Evolutionary conservation across 2,888 invertebrate species (phyloP).

Genomic region (Eristalinus sepulchralis): DNA sequence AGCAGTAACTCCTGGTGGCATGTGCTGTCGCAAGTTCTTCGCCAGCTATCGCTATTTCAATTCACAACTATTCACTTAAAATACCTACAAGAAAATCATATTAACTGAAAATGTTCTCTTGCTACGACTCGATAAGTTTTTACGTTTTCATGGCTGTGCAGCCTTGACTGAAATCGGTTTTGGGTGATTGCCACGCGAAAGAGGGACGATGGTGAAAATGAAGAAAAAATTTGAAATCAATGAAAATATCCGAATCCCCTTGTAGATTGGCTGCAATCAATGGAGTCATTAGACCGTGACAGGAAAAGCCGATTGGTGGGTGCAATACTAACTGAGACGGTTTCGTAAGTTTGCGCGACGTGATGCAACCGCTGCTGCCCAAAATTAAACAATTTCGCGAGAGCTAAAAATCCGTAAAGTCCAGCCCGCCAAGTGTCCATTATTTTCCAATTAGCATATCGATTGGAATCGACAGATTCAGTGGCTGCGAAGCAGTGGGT

Average conservation of each 20-base stretch:
- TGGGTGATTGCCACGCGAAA: conserved; percentile 29
- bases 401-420: conserved; percentile 43
- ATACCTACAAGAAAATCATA: conserved; percentile 40
- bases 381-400: conserved; percentile 9
- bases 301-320: conserved; percentile 56
- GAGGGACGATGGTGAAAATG: too few species aligned
- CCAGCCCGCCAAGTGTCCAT: conserved; percentile 34
- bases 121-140: neutral
- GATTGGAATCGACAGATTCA: conserved; percentile 13
- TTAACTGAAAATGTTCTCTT: conserved; percentile 52
- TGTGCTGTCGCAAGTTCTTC: neutral
- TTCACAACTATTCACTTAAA: conserved; percentile 37
- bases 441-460: conserved; percentile 59
- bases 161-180: neutral
- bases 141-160: neutral
- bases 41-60: conserved; percentile 42
- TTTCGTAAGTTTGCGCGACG: conserved; percentile 20
- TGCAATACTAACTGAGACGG: conserved; percentile 35
- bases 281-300: conserved; percentile 61
- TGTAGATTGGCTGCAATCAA: conserved; percentile 45
- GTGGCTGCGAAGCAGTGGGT: conserved; percentile 16
- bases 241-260: neutral
- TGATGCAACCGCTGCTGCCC: conserved; percentile 10
- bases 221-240: neutral
- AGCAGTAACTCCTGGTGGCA: neutral